Conservation (phyloP, 2,888 invertebrate species). For the Drosophila dives region DNA sequence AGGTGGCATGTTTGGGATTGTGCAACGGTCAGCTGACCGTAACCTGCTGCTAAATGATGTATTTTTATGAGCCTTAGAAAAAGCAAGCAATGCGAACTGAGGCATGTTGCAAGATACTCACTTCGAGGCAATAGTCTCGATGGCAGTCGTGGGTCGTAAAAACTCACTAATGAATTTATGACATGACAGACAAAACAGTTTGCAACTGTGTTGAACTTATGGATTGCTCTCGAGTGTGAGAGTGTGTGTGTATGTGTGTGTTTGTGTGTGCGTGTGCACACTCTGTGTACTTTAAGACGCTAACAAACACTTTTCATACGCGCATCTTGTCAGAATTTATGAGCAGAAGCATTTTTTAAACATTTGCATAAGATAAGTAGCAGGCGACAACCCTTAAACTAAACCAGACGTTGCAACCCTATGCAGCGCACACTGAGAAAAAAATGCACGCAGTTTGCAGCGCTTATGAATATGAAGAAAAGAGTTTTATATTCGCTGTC, state of each 20-base stretch:
- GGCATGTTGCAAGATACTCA: slow-evolving; percentile 8
- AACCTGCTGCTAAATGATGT: slow-evolving; percentile 20
- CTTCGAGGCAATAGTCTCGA: slow-evolving; percentile 16
- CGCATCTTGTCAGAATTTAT: slow-evolving; percentile 56
- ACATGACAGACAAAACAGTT: slow-evolving; percentile 33
- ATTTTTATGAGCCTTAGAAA: slow-evolving; percentile 44
- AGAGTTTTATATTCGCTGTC: not conserved
- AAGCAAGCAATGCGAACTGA: slow-evolving; percentile 6
- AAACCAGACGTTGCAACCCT: not conserved
- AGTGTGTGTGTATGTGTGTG: not conserved
- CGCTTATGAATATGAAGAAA: not conserved
- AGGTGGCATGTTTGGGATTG: not conserved
- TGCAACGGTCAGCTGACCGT: slow-evolving; percentile 28
- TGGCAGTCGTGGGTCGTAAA: slow-evolving; percentile 32
- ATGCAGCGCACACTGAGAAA: not conserved
- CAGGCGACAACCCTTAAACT: slow-evolving; percentile 26
- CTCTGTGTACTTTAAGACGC: not conserved
- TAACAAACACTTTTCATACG: slow-evolving; percentile 41
- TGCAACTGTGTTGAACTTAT: slow-evolving; percentile 22
- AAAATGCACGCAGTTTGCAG: not conserved
- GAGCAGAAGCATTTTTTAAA: slow-evolving; percentile 55
- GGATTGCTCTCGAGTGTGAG: slow-evolving; percentile 9
- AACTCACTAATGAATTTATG: slow-evolving; percentile 62
- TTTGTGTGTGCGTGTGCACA: not conserved
- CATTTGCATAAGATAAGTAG: slow-evolving; percentile 72